Percentiles rank a stretch among this genome's conserved stretches.
Evolutionary conservation across 35 echinoderm and acorn worm species (phyloP).

Genomic region (Diadema setosum): DNA sequence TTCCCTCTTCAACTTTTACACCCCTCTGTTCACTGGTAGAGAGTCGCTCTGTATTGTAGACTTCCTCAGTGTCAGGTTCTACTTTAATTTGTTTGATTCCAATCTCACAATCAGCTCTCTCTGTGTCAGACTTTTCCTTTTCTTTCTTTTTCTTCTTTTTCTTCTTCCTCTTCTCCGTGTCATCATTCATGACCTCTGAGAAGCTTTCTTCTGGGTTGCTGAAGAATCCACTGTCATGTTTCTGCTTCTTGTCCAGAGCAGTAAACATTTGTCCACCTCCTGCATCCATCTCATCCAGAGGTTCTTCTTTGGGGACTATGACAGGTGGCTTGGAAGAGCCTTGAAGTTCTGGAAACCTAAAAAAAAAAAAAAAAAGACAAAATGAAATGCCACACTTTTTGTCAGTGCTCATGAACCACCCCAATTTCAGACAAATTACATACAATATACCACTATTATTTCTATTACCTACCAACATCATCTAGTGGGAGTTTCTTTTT

Average conservation of each 20-base stretch:
- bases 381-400: background rate
- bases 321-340: too few relatives aligned
- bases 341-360: background rate
- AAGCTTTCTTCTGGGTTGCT: background rate
- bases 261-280: background rate
- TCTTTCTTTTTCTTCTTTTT: constrained; percentile 24
- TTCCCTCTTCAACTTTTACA: background rate
- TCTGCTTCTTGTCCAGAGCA: background rate
- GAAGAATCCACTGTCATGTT: background rate
- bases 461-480: background rate
- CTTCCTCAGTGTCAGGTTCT: background rate
- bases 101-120: too few relatives aligned
- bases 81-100: background rate
- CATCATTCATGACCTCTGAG: background rate
- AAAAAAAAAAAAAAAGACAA: background rate
- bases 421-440: background rate
- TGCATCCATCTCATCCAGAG: background rate
- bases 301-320: background rate
- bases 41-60: too few relatives aligned
- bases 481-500: background rate
- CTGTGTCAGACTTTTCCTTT: too few relatives aligned
- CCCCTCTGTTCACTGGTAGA: too few relatives aligned
- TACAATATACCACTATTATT: background rate
- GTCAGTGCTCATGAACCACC: background rate
- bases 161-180: background rate